A percentile compares a stretch with the other conserved stretches of the same genome.
These are phyloP conservation scores for Astropecten irregularis DNA, from an alignment of 53 echinoderm and acorn worm genomes.

Conservation along the genomic window DNA sequence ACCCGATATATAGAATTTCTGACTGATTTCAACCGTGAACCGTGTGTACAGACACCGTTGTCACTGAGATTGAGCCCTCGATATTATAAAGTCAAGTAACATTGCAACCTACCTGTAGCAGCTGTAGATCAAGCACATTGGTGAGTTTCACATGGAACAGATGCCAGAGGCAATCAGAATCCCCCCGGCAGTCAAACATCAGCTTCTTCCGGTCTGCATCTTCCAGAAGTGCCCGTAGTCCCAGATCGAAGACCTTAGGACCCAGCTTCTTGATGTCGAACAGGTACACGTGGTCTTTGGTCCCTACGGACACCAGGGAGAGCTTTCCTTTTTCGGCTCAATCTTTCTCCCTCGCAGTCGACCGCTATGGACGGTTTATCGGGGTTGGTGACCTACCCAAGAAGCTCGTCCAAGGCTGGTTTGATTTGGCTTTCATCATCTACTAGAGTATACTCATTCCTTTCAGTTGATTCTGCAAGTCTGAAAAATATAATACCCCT, in stretches of 20 bases:
- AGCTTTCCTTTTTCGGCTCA: slow-evolving; percentile 19
- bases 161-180: slow-evolving; percentile 49
- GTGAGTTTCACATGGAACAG: slow-evolving; percentile 1
- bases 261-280: slow-evolving; percentile 9
- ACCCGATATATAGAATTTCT: no score
- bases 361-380: background rate
- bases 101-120: slow-evolving; percentile 43
- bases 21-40: no score
- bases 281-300: slow-evolving; percentile 17
- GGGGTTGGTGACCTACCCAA: background rate
- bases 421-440: background rate
- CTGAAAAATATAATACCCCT: no score
- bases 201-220: slow-evolving; percentile 28
- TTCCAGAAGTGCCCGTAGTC: background rate
- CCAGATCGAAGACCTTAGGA: slow-evolving; percentile 17
- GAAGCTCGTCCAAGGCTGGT: slow-evolving; percentile 27
- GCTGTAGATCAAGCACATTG: slow-evolving; percentile 25
- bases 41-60: no score
- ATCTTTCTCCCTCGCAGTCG: background rate
- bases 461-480: no score
- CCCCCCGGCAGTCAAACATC: slow-evolving; percentile 45
- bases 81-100: no score
- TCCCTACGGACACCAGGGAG: slow-evolving; percentile 22
- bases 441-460: slow-evolving; percentile 17
- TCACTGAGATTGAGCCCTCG: no score